Conservation (phyloP, 2,113 vertebrate genomes). For the Neoarius graeffei region DNA sequence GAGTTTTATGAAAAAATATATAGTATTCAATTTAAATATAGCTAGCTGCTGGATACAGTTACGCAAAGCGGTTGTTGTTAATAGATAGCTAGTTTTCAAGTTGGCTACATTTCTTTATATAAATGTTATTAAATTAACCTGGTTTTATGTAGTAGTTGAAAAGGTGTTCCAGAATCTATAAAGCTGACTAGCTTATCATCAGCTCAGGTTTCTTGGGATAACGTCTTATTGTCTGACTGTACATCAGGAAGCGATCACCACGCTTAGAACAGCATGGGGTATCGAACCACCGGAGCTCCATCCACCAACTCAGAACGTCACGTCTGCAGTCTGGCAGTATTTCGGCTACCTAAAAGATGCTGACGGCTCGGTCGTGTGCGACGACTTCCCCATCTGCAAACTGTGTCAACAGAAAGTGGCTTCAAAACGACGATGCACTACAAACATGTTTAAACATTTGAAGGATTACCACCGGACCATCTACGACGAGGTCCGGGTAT, state of each 20-base stretch:
- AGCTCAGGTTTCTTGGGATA: background rate
- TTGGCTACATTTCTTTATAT: background rate
- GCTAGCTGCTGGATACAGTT: background rate
- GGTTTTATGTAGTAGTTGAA: background rate
- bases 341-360: constrained; percentile 44
- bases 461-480: constrained; percentile 31
- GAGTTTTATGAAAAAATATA: background rate
- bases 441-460: constrained; percentile 46
- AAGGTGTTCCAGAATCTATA: background rate
- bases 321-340: constrained; percentile 40
- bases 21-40: background rate
- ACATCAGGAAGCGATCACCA: constrained; percentile 36
- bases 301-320: constrained; percentile 41
- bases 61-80: background rate
- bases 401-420: constrained; percentile 43
- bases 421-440: constrained; percentile 28
- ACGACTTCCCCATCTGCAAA: constrained; percentile 41
- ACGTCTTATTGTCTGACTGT: background rate
- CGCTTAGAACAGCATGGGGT: constrained; percentile 38
- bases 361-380: constrained; percentile 24
- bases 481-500: constrained; percentile 37
- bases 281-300: constrained; percentile 44
- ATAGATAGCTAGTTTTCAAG: no score
- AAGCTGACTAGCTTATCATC: background rate
- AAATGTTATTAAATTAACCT: background rate